Base-by-base conservation (phyloP, 2,888 invertebrate genomes). In the Meghimatium bilineatum region DNA sequence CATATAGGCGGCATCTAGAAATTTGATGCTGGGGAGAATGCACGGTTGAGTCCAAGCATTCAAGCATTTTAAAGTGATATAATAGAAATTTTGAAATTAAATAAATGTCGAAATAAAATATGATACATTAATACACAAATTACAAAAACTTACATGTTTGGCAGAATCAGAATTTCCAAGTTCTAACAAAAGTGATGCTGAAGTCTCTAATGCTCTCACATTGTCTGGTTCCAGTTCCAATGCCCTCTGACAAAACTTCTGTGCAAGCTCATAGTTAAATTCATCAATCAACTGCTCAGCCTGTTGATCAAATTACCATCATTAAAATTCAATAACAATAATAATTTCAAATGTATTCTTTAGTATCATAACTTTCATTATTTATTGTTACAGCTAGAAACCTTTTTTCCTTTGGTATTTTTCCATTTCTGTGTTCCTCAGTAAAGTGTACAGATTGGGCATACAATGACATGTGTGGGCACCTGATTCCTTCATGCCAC, bases 231-330 rank as follows among this genome's bases (percentile, higher is more conserved):
- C 93, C 80, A 91, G 86, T 84, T 93, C 92, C 74, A 94, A 86
- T 12, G 93, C 94, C 82, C 93, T 89, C 86, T 93, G 92, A 86
- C 93, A 93, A 86, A 92, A 94, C 86, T 91, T 91, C 86, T 92
- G 92, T 29, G 94, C 94, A 86, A 93, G 86, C 84, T 94, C 93
- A 91, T 93, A 93, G 72, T 93, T 90, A 90, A 94, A 94, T 76
- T 89, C 89, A 85, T 94, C 93, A 72, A 94, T 91, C 84, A 91
- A 91, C 56, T 93, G 91, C 88, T 94, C 92, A 17, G 93, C 94
- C 93, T 93, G 81, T 14, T 81, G 85, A 66, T 67, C 34, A 85
- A 17, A 75, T 66, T 26, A 72, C 23, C 69, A 32, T 23, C 26
- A 38, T 44, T n/a, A 44, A 8, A 44, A 72, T 49, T 44, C 49